Base-by-base conservation (phyloP, 1,140 invertebrate genomes). In the Brachionus angularis region DNA sequence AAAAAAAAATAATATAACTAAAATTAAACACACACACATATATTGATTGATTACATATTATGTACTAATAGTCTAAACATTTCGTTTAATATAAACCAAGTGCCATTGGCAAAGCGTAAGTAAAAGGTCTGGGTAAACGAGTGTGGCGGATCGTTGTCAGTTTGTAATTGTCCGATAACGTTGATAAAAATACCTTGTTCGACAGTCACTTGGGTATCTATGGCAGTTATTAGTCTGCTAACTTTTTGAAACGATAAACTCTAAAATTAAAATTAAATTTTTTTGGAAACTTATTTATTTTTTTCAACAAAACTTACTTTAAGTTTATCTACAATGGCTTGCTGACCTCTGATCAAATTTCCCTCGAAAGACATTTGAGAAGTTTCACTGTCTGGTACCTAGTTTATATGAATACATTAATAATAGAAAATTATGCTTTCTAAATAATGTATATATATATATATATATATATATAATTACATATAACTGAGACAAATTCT, bases 11-110 rank as follows among this genome's bases (percentile, higher is more conserved):
- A n/a, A n/a, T n/a, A n/a, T n/a, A n/a, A n/a, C n/a, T n/a, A n/a
- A n/a, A n/a, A n/a, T n/a, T n/a, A n/a, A n/a, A n/a, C n/a, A n/a
- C n/a, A n/a, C n/a, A n/a, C n/a, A n/a, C n/a, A n/a, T n/a, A n/a
- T n/a, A n/a, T n/a, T 52, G 2, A 27, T 21, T 29, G 39, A 12
- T 67, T 36, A 67, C 18, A 67, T 71, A 31, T 72, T 72, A 46
- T 72, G 70, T 3, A 72, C 39, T 10, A 72, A 16, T 18, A 72
- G 27, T 16, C 70, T 42, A 27, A 72, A 72, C 2, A 27, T 21
- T 42, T 72, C 70, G 46, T 72, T 72, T 29, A 72, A 49, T 31
- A 72, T 72, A 34, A 47, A 72, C 70, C 70, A 72, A 46, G 70
- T 58, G 27, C 29, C 25, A 31, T 58, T 34, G 3, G 50, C 23